Evolutionary conservation across 1,140 invertebrate species (phyloP), one percentile per base, ranked within the genome.

Genomic region (Metopolophium dirhodum): DNA sequence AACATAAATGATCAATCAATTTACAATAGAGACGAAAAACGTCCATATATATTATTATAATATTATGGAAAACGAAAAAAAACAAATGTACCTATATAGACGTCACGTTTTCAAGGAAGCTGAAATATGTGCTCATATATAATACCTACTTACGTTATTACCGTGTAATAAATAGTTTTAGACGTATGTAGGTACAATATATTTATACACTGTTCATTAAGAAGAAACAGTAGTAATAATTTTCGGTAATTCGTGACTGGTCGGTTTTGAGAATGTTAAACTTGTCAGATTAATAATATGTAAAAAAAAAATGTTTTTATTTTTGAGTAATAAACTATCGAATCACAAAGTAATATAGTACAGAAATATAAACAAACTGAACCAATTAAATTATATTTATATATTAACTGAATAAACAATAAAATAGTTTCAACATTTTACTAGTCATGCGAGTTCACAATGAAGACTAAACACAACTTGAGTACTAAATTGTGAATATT

Each of bases 131-230:
- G 45, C 47, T 51, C 47, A 51, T 35, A 77, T 77, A 61, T 35
- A 37, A 35, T 82, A 83, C 35, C 18, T n/a, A 87, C 14, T 47
- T 20, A 49, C 30, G n/a, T 87, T 49, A 49, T 49, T 49, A 37
- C 85, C 45, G 30, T 35, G 47, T 49, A 51, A 88, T 88, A 51
- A 88, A 88, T 88, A 51, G 49, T 88, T 88, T 51, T 51, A 88
- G 47, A 51, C 47, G 20, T 47, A 51, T 11, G n/a, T 41, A 41
- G 41, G 41, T 35, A 51, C 37, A 30, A 22, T 51, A 51, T 51
- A 3, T 88, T 51, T 35, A 49, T 88, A 88, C 30, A 35, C 30
- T 51, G 30, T 88, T 51, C 86, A 51, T 51, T 88, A n/a, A n/a
- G 18, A 49, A 47, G 7, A 1, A 49, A 87, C 47, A 47, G 86